Evolutionary conservation across 2,888 invertebrate species (phyloP).

Genomic region (Caenorhabditis macrosperma): DNA sequence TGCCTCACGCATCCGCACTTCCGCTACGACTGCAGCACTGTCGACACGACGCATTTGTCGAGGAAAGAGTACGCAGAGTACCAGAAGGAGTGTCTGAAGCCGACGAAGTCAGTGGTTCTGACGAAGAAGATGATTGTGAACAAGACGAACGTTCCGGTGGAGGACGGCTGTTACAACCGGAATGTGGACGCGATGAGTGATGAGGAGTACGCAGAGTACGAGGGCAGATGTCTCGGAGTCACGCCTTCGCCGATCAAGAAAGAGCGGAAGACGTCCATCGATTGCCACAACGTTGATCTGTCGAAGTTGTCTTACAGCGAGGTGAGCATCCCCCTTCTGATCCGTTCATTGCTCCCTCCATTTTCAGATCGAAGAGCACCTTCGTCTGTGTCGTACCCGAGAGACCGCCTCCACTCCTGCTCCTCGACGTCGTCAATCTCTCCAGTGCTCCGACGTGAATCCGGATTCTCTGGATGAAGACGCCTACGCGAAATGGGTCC

Average conservation of each 20-base stretch:
- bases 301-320: slow-evolving; percentile 28
- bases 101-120: slow-evolving; percentile 3
- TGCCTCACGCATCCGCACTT: slow-evolving; percentile 31
- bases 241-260: neutral
- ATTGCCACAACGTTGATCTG: slow-evolving; percentile 44
- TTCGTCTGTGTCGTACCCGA: slow-evolving; percentile 24
- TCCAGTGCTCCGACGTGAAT: slow-evolving; percentile 32
- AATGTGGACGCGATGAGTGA: slow-evolving; percentile 41
- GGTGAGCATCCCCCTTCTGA: neutral
- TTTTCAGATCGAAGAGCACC: slow-evolving; percentile 39
- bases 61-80: slow-evolving; percentile 40
- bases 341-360: neutral
- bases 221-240: slow-evolving; percentile 23
- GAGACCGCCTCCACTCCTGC: slow-evolving; percentile 38
- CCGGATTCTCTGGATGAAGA: slow-evolving; percentile 18
- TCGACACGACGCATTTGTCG: slow-evolving; percentile 22
- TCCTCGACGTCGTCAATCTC: slow-evolving; percentile 39
- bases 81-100: slow-evolving; percentile 22
- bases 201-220: slow-evolving; percentile 34
- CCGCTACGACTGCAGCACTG: slow-evolving; percentile 39
- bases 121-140: slow-evolving; percentile 15
- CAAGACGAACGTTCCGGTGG: neutral
- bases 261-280: slow-evolving; percentile 3
- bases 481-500: slow-evolving; percentile 29
- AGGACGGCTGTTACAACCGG: slow-evolving; percentile 36